A percentile compares a stretch with the other conserved stretches of the same genome.
Evolutionary conservation across 92 coral and sea anemone genomes (phyloP).

Genomic region (Porites evermanni): DNA sequence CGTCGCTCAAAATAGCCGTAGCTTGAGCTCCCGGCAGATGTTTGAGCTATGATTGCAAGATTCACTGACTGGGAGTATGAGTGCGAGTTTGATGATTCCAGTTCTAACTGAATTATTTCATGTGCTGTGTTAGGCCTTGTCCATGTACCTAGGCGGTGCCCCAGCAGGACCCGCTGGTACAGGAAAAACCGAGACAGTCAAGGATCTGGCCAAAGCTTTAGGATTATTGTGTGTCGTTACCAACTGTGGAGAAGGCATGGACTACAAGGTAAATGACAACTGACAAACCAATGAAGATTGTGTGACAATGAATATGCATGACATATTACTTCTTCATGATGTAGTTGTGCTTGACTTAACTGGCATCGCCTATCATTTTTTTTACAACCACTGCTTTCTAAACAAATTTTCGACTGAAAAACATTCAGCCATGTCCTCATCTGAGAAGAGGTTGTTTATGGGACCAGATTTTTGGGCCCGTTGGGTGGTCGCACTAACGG

Average conservation of each 20-base stretch:
- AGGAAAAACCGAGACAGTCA: constrained; percentile 96
- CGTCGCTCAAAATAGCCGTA: too few species aligned
- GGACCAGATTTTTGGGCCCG: too few species aligned
- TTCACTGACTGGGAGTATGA: too few species aligned
- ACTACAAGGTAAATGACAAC: constrained; percentile 79
- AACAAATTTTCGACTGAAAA: too few species aligned
- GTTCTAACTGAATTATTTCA: background rate
- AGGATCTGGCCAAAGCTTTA: constrained; percentile 97
- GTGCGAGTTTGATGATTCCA: background rate
- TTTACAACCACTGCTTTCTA: too few species aligned
- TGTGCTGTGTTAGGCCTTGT: constrained; percentile 76
- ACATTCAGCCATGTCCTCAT: too few species aligned
- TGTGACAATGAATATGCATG: background rate
- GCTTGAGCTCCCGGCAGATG: too few species aligned
- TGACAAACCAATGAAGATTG: background rate
- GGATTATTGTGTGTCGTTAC: constrained; percentile 98
- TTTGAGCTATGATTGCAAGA: too few species aligned
- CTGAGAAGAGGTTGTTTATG: too few species aligned
- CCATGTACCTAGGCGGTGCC: constrained; percentile 97
- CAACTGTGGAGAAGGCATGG: constrained; percentile 99
- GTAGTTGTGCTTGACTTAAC: background rate
- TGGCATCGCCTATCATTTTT: background rate
- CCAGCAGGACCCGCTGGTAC: constrained; percentile 99
- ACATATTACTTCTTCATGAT: background rate
- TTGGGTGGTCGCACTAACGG: too few species aligned